Base-by-base conservation (phyloP, 1,140 invertebrate genomes). In the Meloidogyne exigua region DNA sequence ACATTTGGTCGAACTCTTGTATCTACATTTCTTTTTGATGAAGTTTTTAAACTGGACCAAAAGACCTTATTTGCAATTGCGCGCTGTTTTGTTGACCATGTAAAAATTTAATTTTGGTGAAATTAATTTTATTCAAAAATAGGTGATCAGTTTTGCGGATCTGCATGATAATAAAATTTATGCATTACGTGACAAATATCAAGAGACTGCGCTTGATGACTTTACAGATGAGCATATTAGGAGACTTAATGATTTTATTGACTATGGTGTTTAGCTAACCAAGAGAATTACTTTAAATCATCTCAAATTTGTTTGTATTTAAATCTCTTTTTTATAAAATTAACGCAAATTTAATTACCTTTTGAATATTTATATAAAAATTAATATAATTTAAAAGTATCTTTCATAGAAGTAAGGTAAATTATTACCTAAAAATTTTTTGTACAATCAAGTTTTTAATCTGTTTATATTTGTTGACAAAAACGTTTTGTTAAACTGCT, bases 121-220 rank as follows among this genome's bases (percentile, higher is more conserved):
- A 63, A 0, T 76, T 23, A 23, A 15, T 36, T 78, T 18, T 9
- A 23, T 11, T 11, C 5, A 18, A 44, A 32, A 70, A 3, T 23
- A 70, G 74, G 72, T 78, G 25, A 66, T 78, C 25, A 74, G 78
- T 49, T 32, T 77, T 21, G 39, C 75, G 0, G 75, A 70, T 32
- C 25, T 67, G 7, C n/a, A 26, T 0, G 49, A 42, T 1, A 9
- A n/a, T n/a, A 78, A 68, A 26, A 23, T 79, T 28, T 67, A 66
- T 57, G 76, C 76, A 21, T 68, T 78, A n/a, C 76, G 76, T 13
- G 44, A 68, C 2, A 78, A 78, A 32, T 77, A 79, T 39, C 49
- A 75, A 28, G 28, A 79, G 2, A 10, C 1, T 18, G 65, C 21
- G 28, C 42, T 74, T 21, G 28, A 28, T 36, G 69, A 69, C 13